A percentile compares a stretch with the other conserved stretches of the same genome.
Evolutionary conservation across 1,140 invertebrate genomes (phyloP).

Genomic region (Trachymyrmex cornetzi): DNA sequence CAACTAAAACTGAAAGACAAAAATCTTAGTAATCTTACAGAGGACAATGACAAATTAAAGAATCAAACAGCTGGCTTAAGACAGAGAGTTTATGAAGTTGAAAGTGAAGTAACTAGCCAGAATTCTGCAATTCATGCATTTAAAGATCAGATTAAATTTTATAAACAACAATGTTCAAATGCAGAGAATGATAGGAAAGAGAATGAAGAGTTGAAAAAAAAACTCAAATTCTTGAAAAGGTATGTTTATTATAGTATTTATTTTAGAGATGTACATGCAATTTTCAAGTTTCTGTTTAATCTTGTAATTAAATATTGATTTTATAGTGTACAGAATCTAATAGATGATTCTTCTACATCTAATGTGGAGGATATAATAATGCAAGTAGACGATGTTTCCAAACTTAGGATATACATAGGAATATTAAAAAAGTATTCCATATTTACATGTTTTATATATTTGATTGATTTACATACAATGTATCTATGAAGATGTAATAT

Average conservation of each 20-base stretch:
- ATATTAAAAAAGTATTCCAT: conserved; percentile 81
- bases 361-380: conserved; percentile 87
- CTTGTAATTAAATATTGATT: conserved; percentile 61
- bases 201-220: conserved; percentile 86
- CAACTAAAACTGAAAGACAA: conserved; percentile 84
- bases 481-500: not conserved
- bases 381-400: conserved; percentile 69
- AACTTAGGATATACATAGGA: conserved; percentile 77
- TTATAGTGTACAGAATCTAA: conserved; percentile 87
- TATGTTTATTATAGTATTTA: conserved; percentile 54
- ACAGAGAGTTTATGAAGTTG: conserved; percentile 84
- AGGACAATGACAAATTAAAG: conserved; percentile 76
- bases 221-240: conserved; percentile 84
- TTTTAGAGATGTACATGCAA: not conserved
- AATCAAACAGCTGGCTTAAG: conserved; percentile 81
- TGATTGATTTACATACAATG: no score
- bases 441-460: not conserved
- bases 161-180: conserved; percentile 85
- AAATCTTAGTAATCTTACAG: conserved; percentile 79
- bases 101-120: conserved; percentile 84
- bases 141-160: conserved; percentile 86
- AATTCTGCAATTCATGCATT: conserved; percentile 85
- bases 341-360: conserved; percentile 85
- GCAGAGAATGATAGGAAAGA: conserved; percentile 86
- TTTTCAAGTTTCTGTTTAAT: conserved; percentile 1